These are phyloP conservation scores for Alcedo atthis DNA, from an alignment of 2,797 vertebrate genomes.

Conservation along the genomic window DNA sequence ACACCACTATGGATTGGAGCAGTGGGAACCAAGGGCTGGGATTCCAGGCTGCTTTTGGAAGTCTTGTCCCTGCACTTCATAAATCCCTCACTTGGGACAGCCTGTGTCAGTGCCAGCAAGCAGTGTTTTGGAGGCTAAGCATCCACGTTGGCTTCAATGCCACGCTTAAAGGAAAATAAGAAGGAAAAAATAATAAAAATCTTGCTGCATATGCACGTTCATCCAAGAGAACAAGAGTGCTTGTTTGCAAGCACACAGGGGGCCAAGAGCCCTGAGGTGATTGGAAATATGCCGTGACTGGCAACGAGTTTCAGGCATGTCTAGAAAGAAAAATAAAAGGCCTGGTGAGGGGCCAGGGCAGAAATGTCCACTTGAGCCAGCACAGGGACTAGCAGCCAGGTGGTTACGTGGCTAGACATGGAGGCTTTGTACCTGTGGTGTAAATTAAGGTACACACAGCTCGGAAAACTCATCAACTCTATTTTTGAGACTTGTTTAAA, in stretches of 20 bases:
- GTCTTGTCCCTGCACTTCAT: too few relatives aligned
- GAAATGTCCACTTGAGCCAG: neutral
- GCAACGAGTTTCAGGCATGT: neutral
- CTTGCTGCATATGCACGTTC: neutral
- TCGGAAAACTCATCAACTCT: neutral
- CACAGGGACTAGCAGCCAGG: neutral
- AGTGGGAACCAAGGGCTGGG: too few relatives aligned
- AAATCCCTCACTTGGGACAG: too few relatives aligned
- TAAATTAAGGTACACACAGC: neutral
- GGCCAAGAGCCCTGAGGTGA: neutral
- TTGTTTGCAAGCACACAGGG: neutral
- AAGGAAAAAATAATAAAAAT: neutral
- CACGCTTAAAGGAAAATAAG: neutral
- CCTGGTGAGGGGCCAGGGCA: neutral
- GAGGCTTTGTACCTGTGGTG: neutral
- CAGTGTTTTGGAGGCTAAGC: neutral
- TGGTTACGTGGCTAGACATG: fast-evolving
- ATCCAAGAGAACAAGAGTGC: neutral
- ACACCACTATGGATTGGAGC: too few relatives aligned
- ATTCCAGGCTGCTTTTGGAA: too few relatives aligned
- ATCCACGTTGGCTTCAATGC: neutral
- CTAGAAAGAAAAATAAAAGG: neutral
- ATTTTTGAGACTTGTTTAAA: neutral
- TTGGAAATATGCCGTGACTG: neutral
- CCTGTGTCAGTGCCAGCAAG: too few relatives aligned